phyloP scores from a whole-genome alignment of 2,113 vertebrate genomes.

The Grammomys dolichurus region DNA sequence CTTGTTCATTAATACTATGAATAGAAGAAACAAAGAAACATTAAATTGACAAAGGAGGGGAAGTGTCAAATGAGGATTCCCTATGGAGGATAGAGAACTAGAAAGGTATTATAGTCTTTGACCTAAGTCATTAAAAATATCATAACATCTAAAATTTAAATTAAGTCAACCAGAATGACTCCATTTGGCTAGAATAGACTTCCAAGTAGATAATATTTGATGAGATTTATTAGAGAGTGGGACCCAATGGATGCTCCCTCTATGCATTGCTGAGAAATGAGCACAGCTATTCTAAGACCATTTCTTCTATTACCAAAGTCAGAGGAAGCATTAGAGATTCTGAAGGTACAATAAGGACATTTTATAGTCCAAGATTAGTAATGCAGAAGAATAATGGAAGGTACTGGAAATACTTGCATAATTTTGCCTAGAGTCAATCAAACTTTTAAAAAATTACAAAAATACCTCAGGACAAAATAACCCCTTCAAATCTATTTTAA shows the following conservation, averaged over 20 bases:
- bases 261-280: background rate
- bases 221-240: background rate
- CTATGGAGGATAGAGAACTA: background rate
- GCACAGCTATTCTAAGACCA: background rate
- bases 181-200: background rate
- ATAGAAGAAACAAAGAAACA: background rate
- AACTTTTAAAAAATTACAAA: background rate
- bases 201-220: background rate
- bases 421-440: constrained; percentile 39
- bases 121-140: background rate
- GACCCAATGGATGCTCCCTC: background rate
- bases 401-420: constrained; percentile 18
- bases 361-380: background rate
- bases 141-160: constrained; percentile 44
- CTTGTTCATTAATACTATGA: background rate
- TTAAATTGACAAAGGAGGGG: background rate
- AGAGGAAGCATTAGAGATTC: background rate
- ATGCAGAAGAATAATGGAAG: constrained; percentile 7
- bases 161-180: constrained; percentile 2
- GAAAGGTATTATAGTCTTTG: background rate
- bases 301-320: background rate
- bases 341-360: background rate
- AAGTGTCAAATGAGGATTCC: background rate
- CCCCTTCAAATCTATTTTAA: background rate
- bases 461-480: constrained; percentile 21